Evolutionary conservation across 2,113 vertebrate species (phyloP).

Genomic region (Zapus hudsonius): DNA sequence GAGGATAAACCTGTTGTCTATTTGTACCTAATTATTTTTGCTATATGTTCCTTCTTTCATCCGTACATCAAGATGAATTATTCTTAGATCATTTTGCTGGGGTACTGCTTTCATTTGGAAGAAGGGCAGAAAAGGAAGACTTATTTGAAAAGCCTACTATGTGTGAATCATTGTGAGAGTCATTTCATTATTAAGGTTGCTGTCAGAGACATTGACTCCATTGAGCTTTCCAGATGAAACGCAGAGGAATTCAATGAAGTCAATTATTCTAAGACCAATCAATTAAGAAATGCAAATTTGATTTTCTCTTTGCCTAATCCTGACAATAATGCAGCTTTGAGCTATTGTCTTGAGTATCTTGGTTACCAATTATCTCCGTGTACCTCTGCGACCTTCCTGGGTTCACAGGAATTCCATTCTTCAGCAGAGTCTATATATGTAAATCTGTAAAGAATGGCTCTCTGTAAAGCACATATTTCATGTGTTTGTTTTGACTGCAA

Average conservation of each 20-base stretch:
- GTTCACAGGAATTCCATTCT: not conserved
- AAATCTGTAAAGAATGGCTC: not conserved
- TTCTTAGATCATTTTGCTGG: no score
- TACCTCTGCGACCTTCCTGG: accelerated
- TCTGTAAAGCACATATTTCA: not conserved
- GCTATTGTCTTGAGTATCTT: not conserved
- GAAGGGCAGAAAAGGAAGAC: not conserved
- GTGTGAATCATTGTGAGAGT: no score
- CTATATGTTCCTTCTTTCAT: not conserved
- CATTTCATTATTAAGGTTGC: not conserved
- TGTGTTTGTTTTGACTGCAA: not conserved
- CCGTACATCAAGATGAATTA: not conserved
- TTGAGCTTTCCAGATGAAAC: not conserved
- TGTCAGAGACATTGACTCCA: not conserved
- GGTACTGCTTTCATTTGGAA: not conserved
- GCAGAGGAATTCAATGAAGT: accelerated
- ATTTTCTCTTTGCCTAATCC: not conserved
- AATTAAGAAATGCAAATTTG: not conserved
- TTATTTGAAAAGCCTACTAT: not conserved
- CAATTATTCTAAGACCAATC: not conserved
- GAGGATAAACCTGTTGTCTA: not conserved
- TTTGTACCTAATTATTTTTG: not conserved
- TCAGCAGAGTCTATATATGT: not conserved
- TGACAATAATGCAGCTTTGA: not conserved
- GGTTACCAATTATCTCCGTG: no score